A percentile compares a stretch with the other conserved stretches of the same genome.
These are phyloP conservation scores for Lepidurus packardi DNA, from an alignment of 1,140 invertebrate genomes.

Conservation along the genomic window DNA sequence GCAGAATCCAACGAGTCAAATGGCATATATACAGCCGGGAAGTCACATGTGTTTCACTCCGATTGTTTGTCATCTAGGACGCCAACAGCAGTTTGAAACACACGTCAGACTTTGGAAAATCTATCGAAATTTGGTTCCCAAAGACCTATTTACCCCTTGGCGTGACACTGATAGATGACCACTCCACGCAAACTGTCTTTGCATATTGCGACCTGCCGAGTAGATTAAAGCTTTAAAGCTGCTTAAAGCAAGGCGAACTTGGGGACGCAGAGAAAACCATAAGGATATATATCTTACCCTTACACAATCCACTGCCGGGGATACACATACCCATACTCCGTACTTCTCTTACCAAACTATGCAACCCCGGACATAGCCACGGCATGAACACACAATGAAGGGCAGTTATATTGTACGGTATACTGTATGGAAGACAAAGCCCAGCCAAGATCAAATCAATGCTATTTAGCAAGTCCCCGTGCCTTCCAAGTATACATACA, in stretches of 20 bases:
- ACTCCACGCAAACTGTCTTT: constrained; percentile 18
- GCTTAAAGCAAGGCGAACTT: background rate
- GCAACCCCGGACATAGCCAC: too few relatives aligned
- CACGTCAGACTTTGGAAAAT: background rate
- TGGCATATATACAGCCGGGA: background rate
- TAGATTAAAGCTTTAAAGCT: constrained; percentile 19
- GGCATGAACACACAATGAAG: too few relatives aligned
- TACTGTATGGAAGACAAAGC: too few relatives aligned
- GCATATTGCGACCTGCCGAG: background rate
- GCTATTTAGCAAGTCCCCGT: too few relatives aligned
- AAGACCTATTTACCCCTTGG: background rate
- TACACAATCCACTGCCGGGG: too few relatives aligned
- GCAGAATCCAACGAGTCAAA: too few relatives aligned
- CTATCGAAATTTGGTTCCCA: background rate
- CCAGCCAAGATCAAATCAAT: too few relatives aligned
- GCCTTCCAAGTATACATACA: too few relatives aligned
- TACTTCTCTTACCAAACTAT: too few relatives aligned
- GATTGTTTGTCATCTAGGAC: background rate
- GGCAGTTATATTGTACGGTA: too few relatives aligned
- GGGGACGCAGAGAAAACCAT: background rate
- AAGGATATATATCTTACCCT: background rate
- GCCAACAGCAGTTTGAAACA: constrained; percentile 12
- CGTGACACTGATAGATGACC: constrained; percentile 18
- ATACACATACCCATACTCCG: too few relatives aligned
- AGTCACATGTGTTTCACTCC: constrained; percentile 14